Conservation (phyloP, 2,888 invertebrate species). For the Oligia fasciuncula region DNA sequence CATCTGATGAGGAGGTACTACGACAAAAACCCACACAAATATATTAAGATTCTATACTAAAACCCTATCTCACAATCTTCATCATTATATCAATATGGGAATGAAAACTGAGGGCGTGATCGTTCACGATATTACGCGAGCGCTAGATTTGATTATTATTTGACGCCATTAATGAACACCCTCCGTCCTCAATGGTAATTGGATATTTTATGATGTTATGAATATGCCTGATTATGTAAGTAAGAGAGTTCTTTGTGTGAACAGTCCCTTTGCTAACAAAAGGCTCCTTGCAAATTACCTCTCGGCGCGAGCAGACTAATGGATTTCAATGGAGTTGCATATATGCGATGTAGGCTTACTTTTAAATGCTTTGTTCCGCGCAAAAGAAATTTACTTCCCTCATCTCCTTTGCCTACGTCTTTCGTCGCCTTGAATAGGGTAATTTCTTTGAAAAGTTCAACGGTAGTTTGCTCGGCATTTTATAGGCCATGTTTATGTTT, state of each 20-base stretch:
- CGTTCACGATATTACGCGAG: conserved; percentile 67
- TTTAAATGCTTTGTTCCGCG: conserved; percentile 86
- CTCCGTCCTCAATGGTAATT: conserved; percentile 75
- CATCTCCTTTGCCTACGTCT: conserved; percentile 80
- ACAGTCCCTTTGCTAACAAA: conserved; percentile 83
- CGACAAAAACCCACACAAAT: conserved; percentile 77
- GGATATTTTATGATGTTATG: conserved; percentile 82
- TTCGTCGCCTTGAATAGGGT: conserved; percentile 81
- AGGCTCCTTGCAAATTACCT: conserved; percentile 86
- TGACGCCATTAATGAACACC: conserved; percentile 76
- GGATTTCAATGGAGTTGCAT: conserved; percentile 87
- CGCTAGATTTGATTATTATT: conserved; percentile 79
- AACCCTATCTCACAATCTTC: conserved; percentile 30
- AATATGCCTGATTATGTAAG: conserved; percentile 80
- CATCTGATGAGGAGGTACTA: conserved; percentile 97
- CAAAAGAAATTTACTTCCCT: conserved; percentile 84
- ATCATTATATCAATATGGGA: conserved; percentile 54
- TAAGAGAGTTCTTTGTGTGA: conserved; percentile 79
- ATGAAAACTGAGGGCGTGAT: conserved; percentile 59
- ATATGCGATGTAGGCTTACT: conserved; percentile 83
- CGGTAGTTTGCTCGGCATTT: conserved; percentile 74
- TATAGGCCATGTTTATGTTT: conserved; percentile 71
- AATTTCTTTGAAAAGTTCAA: conserved; percentile 81
- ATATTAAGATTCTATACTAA: conserved; percentile 34
- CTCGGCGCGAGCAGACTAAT: conserved; percentile 82